Evolutionary conservation across 2,113 vertebrate genomes (phyloP).

Genomic region (Rhabdornis inornatus): DNA sequence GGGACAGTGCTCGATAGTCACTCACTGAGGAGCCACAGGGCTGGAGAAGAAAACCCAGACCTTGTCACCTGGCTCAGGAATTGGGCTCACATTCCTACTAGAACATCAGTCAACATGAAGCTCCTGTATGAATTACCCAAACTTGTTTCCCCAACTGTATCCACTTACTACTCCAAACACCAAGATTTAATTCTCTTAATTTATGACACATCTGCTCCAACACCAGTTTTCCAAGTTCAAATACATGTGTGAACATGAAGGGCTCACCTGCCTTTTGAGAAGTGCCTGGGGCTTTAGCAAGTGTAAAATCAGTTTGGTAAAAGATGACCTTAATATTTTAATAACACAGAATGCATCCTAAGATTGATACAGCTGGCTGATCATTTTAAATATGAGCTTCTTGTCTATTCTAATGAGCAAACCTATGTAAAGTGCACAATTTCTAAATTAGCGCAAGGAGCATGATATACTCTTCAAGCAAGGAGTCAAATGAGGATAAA

Average conservation of each 20-base stretch:
- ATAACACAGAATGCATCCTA: not conserved
- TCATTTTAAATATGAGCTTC: not conserved
- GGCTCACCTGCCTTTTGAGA: not conserved
- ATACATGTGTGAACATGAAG: not conserved
- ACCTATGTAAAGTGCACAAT: not conserved
- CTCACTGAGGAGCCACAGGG: not conserved
- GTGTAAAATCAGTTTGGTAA: not conserved
- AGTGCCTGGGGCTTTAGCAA: not conserved
- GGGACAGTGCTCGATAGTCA: accelerated
- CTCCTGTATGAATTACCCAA: not conserved
- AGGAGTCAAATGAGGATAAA: not conserved
- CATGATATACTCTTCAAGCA: not conserved
- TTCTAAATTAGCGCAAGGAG: not conserved
- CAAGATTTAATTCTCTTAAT: not conserved
- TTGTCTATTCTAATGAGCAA: not conserved
- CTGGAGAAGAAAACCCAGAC: not conserved
- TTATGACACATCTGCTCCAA: not conserved
- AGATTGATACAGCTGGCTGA: not conserved
- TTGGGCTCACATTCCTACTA: not conserved
- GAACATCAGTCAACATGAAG: not conserved
- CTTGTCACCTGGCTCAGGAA: not conserved
- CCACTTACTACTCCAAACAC: not conserved
- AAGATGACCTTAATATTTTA: not conserved
- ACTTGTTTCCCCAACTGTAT: not conserved
- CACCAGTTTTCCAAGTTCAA: not conserved